Conservation (phyloP, 2,797 vertebrate species). For the Lutjanus campechanus region DNA sequence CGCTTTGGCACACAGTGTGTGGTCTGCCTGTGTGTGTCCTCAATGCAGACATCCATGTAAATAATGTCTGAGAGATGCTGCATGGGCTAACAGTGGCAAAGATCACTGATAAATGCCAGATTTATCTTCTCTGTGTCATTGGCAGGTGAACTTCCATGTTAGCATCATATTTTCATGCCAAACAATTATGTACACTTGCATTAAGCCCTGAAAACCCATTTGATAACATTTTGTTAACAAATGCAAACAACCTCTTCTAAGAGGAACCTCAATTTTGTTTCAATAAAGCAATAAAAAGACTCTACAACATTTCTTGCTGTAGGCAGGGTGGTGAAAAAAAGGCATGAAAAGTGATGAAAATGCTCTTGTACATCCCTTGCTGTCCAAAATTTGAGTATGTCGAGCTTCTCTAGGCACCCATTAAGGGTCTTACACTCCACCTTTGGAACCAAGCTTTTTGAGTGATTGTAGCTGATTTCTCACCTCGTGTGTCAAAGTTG, state of each 20-base stretch:
- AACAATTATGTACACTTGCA: neutral
- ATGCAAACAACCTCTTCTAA: slow-evolving; percentile 11
- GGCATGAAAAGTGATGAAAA: no score
- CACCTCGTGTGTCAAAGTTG: slow-evolving; percentile 64
- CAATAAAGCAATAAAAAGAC: neutral
- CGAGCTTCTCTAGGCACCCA: neutral
- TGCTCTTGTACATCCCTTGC: slow-evolving; percentile 1
- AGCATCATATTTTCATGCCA: neutral
- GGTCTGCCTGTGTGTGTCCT: slow-evolving; percentile 81
- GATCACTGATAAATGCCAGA: slow-evolving; percentile 11
- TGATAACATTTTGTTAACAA: slow-evolving; percentile 13
- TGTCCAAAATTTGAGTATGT: slow-evolving; percentile 14
- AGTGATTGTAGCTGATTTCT: slow-evolving; percentile 52
- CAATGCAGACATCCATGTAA: slow-evolving; percentile 70
- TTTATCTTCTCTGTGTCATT: neutral
- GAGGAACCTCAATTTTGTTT: slow-evolving; percentile 20
- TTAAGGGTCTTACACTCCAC: slow-evolving; percentile 7
- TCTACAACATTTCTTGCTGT: slow-evolving; percentile 13
- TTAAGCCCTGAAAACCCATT: neutral
- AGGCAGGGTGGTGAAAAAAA: slow-evolving; percentile 26
- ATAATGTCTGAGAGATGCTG: slow-evolving; percentile 66
- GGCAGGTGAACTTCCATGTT: slow-evolving; percentile 19
- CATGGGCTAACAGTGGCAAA: slow-evolving; percentile 10
- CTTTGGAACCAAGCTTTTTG: slow-evolving; percentile 10
- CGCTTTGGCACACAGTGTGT: slow-evolving; percentile 78